A percentile compares a stretch with the other conserved stretches of the same genome.
Evolutionary conservation across 2,113 vertebrate species (phyloP).

Genomic region (Grammomys dolichurus): DNA sequence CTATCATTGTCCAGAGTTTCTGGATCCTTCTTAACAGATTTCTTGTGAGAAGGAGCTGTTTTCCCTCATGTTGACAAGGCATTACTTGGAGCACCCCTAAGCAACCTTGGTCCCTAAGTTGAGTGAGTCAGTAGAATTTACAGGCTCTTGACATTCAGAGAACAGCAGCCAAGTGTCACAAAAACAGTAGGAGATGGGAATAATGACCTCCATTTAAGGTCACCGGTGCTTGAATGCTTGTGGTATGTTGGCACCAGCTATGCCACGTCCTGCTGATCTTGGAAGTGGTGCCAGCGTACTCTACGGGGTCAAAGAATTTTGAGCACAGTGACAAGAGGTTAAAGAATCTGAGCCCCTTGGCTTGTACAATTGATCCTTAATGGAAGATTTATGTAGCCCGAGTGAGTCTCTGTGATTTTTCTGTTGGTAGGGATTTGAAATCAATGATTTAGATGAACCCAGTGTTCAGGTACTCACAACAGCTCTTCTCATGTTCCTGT

Average conservation of each 20-base stretch:
- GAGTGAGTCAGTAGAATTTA: conserved; percentile 62
- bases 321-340: conserved; percentile 60
- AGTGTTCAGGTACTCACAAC: background rate
- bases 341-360: background rate
- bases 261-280: conserved; percentile 55
- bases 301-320: conserved; percentile 55
- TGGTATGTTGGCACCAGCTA: conserved; percentile 51
- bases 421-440: conserved; percentile 29
- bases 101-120: conserved; percentile 62
- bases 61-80: conserved; percentile 49
- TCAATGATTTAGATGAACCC: conserved; percentile 32
- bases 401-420: background rate
- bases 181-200: conserved; percentile 59
- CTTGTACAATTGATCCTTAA: background rate
- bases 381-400: conserved; percentile 32
- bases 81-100: conserved; percentile 28
- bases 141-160: conserved; percentile 74
- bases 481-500: background rate
- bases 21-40: conserved; percentile 60
- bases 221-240: conserved; percentile 69
- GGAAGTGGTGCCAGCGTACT: conserved; percentile 60
- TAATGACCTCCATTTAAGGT: conserved; percentile 80
- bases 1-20: conserved; percentile 71
- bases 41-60: conserved; percentile 21
- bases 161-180: conserved; percentile 76